These are phyloP conservation scores for Malaclemys terrapin DNA, from an alignment of 2,113 vertebrate species.

Conservation along the genomic window DNA sequence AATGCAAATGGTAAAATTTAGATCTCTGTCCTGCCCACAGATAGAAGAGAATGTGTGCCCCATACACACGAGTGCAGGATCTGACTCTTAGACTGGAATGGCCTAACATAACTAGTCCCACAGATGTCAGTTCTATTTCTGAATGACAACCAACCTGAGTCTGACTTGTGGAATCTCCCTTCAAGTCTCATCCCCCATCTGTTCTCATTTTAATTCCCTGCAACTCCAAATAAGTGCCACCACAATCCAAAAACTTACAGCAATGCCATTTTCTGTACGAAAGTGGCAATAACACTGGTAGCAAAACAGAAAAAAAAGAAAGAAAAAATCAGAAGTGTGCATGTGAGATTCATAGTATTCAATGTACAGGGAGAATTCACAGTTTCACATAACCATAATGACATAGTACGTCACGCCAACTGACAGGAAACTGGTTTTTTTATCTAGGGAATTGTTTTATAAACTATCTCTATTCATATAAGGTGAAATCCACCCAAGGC, in stretches of 20 bases:
- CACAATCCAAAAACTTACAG: neutral
- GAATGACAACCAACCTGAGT: neutral
- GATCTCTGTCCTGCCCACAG: neutral
- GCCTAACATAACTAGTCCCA: neutral
- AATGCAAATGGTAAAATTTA: neutral
- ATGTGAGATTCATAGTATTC: neutral
- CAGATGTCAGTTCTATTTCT: neutral
- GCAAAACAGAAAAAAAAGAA: neutral
- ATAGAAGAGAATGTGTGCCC: neutral
- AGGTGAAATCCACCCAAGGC: neutral
- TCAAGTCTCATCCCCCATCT: neutral
- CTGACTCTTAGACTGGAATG: neutral
- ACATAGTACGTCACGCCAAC: neutral
- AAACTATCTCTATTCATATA: conserved; percentile 1
- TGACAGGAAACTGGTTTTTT: too few species aligned
- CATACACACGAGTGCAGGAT: neutral
- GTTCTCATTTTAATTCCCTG: neutral
- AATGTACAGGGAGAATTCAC: neutral
- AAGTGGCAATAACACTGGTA: neutral
- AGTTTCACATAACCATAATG: neutral
- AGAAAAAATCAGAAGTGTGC: neutral
- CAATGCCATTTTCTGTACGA: neutral
- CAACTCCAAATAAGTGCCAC: neutral
- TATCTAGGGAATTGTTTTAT: too few species aligned
- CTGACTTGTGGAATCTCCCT: neutral